Conservation (phyloP, 2,888 invertebrate genomes). For the Panzeria rudis region DNA sequence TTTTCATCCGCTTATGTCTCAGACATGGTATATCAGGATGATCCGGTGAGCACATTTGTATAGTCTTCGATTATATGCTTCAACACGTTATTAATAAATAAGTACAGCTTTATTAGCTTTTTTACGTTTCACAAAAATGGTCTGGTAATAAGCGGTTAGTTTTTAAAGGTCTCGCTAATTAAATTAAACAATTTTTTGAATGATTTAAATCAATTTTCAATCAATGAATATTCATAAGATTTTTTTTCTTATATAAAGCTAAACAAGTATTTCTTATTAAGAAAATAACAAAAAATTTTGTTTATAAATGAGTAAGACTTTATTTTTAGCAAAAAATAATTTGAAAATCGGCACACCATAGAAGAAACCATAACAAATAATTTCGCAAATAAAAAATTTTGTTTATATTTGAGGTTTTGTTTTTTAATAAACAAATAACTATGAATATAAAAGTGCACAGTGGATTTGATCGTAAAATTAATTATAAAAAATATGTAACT, state of each 20-base stretch:
- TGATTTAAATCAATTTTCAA: slow-evolving; percentile 48
- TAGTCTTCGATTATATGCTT: too few relatives aligned
- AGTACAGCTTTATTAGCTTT: too few relatives aligned
- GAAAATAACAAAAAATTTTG: not conserved
- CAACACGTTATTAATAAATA: too few relatives aligned
- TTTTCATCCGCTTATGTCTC: too few relatives aligned
- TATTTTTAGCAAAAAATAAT: slow-evolving; percentile 20
- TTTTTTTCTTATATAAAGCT: slow-evolving; percentile 9
- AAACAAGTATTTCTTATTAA: slow-evolving; percentile 15
- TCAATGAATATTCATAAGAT: slow-evolving; percentile 40
- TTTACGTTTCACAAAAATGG: too few relatives aligned
- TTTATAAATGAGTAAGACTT: slow-evolving; percentile 8
- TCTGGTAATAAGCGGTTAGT: not conserved
- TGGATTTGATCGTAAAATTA: not conserved
- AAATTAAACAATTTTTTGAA: slow-evolving; percentile 30
- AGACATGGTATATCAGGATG: too few relatives aligned
- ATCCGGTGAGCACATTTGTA: too few relatives aligned
- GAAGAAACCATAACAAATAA: slow-evolving; percentile 54
- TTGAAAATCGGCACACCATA: slow-evolving; percentile 50
- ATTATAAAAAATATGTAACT: not conserved
- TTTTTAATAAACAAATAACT: not conserved
- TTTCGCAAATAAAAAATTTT: slow-evolving; percentile 52
- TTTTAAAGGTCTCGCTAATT: slow-evolving; percentile 1
- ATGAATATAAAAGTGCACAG: not conserved
- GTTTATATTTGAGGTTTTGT: not conserved